phyloP scores from a whole-genome alignment of 2,888 invertebrate species.

The Lysandra bellargus region DNA sequence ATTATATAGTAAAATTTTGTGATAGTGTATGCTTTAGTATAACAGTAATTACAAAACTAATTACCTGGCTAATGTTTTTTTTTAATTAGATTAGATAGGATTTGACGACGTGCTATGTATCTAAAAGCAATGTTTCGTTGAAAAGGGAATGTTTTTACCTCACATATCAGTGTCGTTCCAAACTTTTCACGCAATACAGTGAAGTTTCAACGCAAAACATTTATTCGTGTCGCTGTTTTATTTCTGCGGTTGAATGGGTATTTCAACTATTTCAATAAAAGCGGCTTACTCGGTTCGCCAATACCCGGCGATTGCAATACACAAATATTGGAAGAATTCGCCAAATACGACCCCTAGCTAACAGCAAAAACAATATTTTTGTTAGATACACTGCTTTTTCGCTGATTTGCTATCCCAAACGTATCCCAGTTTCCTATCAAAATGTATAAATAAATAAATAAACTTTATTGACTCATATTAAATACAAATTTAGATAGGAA shows the following conservation, averaged over 20 bases:
- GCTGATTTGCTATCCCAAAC: neutral
- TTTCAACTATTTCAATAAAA: slow-evolving; percentile 31
- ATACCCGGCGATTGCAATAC: slow-evolving; percentile 19
- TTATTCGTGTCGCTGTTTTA: slow-evolving; percentile 10
- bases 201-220: slow-evolving; percentile 1
- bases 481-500: too few relatives aligned
- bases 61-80: too few relatives aligned
- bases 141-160: slow-evolving; percentile 36
- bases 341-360: neutral
- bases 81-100: too few relatives aligned
- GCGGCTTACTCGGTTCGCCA: slow-evolving; percentile 9
- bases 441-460: neutral
- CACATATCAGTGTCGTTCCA: slow-evolving; percentile 16
- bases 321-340: slow-evolving; percentile 25
- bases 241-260: slow-evolving; percentile 17
- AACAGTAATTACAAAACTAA: too few relatives aligned
- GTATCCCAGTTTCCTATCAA: neutral
- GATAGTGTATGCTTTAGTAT: too few relatives aligned
- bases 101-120: neutral
- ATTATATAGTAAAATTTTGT: too few relatives aligned
- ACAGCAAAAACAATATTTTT: neutral
- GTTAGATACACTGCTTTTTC: neutral
- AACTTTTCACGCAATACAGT: neutral
- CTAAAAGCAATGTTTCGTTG: neutral
- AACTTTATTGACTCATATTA: too few relatives aligned